phyloP scores from a whole-genome alignment of 2,113 vertebrate species.

The Anhinga anhinga region DNA sequence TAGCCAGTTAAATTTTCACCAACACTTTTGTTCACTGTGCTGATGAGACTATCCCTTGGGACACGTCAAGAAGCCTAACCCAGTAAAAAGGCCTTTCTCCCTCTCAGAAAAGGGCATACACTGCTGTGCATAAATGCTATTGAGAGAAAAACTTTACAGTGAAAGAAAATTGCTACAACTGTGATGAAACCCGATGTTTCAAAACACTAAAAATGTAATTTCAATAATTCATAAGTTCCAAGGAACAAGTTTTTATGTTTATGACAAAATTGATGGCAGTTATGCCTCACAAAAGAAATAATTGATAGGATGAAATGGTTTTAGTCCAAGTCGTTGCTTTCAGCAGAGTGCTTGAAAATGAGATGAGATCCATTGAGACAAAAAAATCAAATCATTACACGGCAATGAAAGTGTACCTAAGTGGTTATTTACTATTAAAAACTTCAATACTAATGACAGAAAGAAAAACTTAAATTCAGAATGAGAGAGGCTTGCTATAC shows the following conservation, averaged over 20 bases:
- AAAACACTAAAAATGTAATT: not conserved
- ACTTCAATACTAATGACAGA: not conserved
- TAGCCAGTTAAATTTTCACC: not conserved
- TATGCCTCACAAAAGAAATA: not conserved
- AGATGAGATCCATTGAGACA: not conserved
- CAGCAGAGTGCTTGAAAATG: not conserved
- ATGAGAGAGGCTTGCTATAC: not conserved
- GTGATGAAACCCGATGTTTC: not conserved
- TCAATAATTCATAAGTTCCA: not conserved
- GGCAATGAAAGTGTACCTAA: not conserved
- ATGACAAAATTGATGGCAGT: not conserved
- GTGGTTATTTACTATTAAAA: not conserved
- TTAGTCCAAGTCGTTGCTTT: not conserved
- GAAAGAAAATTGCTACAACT: not conserved
- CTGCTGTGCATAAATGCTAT: not conserved
- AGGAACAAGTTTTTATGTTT: not conserved
- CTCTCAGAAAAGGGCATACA: not conserved
- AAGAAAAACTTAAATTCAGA: not conserved
- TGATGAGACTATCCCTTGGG: not conserved
- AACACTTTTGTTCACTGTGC: not conserved
- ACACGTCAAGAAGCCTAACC: not conserved
- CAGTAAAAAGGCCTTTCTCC: not conserved
- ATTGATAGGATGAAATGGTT: not conserved
- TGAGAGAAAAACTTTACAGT: not conserved
- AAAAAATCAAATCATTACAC: not conserved